Conservation (phyloP, 1,140 invertebrate genomes). For the Drosophila littoralis region DNA sequence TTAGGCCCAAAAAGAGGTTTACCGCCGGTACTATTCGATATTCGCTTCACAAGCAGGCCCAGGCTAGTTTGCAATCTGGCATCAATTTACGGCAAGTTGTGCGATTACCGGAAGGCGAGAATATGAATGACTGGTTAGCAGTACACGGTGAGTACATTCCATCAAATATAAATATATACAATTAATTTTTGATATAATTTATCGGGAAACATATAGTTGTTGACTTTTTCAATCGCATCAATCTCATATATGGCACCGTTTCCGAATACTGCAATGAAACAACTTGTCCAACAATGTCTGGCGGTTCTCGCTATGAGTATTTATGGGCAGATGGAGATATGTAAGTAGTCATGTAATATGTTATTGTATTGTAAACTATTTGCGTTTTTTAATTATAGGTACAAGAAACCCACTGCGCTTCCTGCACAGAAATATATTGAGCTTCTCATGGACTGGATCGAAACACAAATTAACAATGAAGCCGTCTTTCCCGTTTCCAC, state of each 20-base stretch:
- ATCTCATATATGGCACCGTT: conserved; percentile 96
- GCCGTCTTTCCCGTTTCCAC: conserved; percentile 92
- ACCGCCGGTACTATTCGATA: conserved; percentile 95
- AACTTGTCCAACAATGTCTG: conserved; percentile 96
- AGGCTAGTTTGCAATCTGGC: conserved; percentile 96
- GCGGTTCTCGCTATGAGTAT: conserved; percentile 95
- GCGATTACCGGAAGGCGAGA: conserved; percentile 93
- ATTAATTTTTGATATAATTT: conserved; percentile 3
- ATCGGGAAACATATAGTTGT: conserved; percentile 88
- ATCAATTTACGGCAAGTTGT: conserved; percentile 95
- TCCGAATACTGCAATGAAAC: conserved; percentile 94
- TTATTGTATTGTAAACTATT: not conserved
- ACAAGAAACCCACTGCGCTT: conserved; percentile 95
- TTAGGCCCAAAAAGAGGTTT: conserved; percentile 95
- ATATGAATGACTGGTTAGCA: conserved; percentile 97
- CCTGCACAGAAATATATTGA: conserved; percentile 95
- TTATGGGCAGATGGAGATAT: conserved; percentile 95
- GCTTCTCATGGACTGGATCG: conserved; percentile 97
- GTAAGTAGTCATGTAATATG: conserved; percentile 38
- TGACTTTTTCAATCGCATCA: conserved; percentile 98
- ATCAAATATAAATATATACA: not conserved
- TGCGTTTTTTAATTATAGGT: conserved; percentile 80
- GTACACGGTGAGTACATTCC: conserved; percentile 91
- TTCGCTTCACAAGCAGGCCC: conserved; percentile 96
- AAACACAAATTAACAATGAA: conserved; percentile 97